These are phyloP conservation scores for Sweltsa coloradensis DNA, from an alignment of 1,140 invertebrate species.

Conservation along the genomic window DNA sequence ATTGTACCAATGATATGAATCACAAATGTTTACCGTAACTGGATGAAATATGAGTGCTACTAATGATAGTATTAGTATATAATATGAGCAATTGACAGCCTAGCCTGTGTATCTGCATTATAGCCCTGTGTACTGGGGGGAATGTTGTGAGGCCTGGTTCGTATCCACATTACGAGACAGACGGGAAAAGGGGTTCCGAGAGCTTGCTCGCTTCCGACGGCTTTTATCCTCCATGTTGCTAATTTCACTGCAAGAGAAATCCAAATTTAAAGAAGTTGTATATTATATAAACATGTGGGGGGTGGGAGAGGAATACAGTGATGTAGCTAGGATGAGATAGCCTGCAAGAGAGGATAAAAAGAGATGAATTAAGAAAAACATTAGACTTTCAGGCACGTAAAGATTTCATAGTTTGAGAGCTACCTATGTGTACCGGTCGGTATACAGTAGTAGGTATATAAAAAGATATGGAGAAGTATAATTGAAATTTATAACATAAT, in stretches of 20 bases:
- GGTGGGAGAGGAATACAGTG: neutral
- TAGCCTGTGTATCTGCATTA: too few species aligned
- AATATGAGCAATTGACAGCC: too few species aligned
- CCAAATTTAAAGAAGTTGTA: neutral
- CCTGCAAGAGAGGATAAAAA: neutral
- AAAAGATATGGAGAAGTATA: too few species aligned
- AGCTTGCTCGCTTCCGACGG: neutral
- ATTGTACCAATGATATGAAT: too few species aligned
- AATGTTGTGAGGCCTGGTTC: neutral
- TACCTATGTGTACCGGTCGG: neutral
- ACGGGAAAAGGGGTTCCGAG: conserved; percentile 6
- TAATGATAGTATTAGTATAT: too few species aligned
- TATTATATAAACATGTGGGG: neutral
- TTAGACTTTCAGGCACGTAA: neutral
- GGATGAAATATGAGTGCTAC: too few species aligned
- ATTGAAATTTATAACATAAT: too few species aligned
- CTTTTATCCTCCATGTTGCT: conserved; percentile 5
- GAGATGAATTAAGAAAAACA: neutral
- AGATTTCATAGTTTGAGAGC: neutral
- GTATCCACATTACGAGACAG: neutral
- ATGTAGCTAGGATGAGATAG: neutral
- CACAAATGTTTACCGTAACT: too few species aligned
- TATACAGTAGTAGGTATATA: too few species aligned
- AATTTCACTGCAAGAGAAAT: neutral
- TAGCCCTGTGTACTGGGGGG: conserved; percentile 9